Evolutionary conservation across 2,797 vertebrate species (phyloP).

Genomic region (Hypotaenidia okinawae): DNA sequence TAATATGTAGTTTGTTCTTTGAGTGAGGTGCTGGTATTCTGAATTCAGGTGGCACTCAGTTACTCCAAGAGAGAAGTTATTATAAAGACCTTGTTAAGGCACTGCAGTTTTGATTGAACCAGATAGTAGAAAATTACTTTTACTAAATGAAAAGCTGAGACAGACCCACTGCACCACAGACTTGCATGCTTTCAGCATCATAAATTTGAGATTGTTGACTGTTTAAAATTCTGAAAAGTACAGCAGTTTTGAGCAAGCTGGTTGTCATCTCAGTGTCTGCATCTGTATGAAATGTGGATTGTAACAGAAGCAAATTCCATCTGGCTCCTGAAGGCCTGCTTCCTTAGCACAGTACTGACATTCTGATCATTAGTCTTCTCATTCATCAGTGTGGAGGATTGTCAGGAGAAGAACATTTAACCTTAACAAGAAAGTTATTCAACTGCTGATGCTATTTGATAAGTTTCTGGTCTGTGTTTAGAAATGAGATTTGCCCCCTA

Average conservation of each 20-base stretch:
- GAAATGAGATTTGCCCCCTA: not conserved
- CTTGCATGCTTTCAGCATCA: not conserved
- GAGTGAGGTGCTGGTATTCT: not conserved
- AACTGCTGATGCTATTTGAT: not conserved
- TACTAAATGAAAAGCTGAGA: not conserved
- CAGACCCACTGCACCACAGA: not conserved
- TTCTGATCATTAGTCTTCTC: not conserved
- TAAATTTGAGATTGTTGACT: not conserved
- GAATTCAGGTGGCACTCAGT: not conserved
- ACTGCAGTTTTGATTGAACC: not conserved
- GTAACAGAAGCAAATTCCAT: not conserved
- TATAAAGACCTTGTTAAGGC: not conserved
- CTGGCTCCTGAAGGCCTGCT: not conserved
- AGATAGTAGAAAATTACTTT: not conserved
- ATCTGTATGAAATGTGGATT: not conserved
- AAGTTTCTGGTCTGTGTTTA: not conserved
- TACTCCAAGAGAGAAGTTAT: not conserved
- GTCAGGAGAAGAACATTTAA: not conserved
- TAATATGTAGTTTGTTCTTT: not conserved
- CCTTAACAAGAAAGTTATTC: not conserved
- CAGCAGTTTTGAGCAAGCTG: not conserved
- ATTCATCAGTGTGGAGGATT: not conserved
- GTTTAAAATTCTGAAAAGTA: not conserved
- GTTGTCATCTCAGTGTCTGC: not conserved
- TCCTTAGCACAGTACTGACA: not conserved